Evolutionary conservation across 2,888 invertebrate species (phyloP).

Genomic region (Xylota segnis): DNA sequence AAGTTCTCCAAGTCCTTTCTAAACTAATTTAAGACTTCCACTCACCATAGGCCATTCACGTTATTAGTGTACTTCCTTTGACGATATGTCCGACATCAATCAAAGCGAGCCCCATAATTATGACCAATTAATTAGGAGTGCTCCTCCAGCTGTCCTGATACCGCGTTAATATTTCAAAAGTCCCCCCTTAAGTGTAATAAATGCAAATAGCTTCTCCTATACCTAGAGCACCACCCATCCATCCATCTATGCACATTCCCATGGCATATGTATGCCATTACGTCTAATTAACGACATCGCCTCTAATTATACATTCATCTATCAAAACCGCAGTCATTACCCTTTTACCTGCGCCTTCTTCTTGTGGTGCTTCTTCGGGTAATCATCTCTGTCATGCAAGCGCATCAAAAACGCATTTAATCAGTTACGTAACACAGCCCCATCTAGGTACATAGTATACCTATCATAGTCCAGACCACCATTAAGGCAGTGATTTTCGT

Average conservation of each 20-base stretch:
- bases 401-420: slow-evolving; percentile 71
- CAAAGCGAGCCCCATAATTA: slow-evolving; percentile 19
- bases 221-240: background rate
- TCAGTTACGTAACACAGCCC: slow-evolving; percentile 45
- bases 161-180: slow-evolving; percentile 5
- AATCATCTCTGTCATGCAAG: slow-evolving; percentile 47
- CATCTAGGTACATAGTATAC: background rate
- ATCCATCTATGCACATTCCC: background rate
- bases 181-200: background rate
- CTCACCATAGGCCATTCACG: too few species aligned
- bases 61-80: too few species aligned
- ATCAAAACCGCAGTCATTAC: slow-evolving; percentile 57
- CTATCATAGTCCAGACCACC: too few species aligned
- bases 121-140: slow-evolving; percentile 30
- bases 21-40: too few species aligned
- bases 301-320: slow-evolving; percentile 68
- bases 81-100: slow-evolving; percentile 13
- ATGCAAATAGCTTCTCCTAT: background rate
- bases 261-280: slow-evolving; percentile 35
- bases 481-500: slow-evolving; percentile 5
- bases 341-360: slow-evolving; percentile 8
- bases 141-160: background rate
- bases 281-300: slow-evolving; percentile 63
- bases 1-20: too few species aligned
- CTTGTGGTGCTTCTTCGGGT: slow-evolving; percentile 1